Evolutionary conservation across 2,888 invertebrate genomes (phyloP).

Genomic region (Macaria liturata): DNA sequence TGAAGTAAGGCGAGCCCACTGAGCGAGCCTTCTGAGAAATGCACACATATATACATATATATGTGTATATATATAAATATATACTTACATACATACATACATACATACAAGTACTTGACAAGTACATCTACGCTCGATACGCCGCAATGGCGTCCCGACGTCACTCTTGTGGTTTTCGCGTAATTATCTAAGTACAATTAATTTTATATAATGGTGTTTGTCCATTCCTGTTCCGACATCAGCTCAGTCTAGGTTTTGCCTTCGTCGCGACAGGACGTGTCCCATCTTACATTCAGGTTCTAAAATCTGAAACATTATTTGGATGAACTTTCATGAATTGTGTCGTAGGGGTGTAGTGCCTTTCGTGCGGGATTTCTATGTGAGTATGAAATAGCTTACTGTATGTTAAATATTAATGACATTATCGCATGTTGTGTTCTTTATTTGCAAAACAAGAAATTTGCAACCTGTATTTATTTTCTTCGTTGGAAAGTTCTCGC

Average conservation of each 20-base stretch:
- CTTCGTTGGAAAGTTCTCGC: not conserved
- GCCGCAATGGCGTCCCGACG: slow-evolving; percentile 44
- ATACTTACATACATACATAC: too few species aligned
- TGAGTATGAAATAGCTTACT: slow-evolving; percentile 21
- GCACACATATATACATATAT: slow-evolving; percentile 8
- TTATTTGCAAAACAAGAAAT: too few species aligned
- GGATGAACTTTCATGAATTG: slow-evolving; percentile 11
- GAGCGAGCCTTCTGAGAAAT: slow-evolving; percentile 44
- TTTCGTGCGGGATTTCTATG: slow-evolving; percentile 15
- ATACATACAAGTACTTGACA: too few species aligned
- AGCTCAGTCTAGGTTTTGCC: slow-evolving; percentile 61
- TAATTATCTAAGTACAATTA: slow-evolving; percentile 67
- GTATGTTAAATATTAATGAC: not conserved
- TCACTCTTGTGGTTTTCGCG: slow-evolving; percentile 65
- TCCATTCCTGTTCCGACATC: slow-evolving; percentile 48
- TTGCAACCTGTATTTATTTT: too few species aligned
- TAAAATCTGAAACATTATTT: slow-evolving; percentile 4
- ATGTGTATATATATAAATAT: too few species aligned
- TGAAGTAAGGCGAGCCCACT: slow-evolving; percentile 28
- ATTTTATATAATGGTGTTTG: slow-evolving; percentile 70
- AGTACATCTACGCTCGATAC: slow-evolving; percentile 42
- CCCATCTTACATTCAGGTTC: not conserved
- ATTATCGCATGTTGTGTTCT: too few species aligned
- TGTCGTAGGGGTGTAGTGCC: slow-evolving; percentile 15
- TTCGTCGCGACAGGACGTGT: slow-evolving; percentile 36